phyloP scores from a whole-genome alignment of 1,140 invertebrate genomes.

The Listronotus bonariensis region DNA sequence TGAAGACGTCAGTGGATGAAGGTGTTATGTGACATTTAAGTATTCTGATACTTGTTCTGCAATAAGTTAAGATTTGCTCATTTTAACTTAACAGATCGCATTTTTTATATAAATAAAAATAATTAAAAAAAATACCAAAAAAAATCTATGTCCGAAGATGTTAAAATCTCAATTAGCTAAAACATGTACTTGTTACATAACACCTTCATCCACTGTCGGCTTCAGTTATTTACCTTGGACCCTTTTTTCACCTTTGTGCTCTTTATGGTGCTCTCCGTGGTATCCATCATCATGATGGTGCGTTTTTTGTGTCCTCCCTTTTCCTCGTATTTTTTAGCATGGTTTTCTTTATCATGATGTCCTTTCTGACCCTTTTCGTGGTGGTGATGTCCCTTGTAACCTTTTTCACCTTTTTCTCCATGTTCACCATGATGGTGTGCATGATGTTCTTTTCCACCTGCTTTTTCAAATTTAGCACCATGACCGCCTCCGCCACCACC shows the following conservation, averaged over 20 bases:
- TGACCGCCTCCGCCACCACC: background rate
- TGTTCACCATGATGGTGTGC: constrained; percentile 61
- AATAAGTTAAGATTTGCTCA: too few species aligned
- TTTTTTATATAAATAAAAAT: too few species aligned
- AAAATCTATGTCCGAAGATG: too few species aligned
- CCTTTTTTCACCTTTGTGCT: constrained; percentile 67
- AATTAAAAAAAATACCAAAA: too few species aligned
- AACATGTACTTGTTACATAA: too few species aligned
- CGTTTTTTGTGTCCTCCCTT: constrained; percentile 66
- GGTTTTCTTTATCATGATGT: constrained; percentile 67
- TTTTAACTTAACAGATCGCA: too few species aligned
- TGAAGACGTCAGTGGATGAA: too few species aligned
- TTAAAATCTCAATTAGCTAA: too few species aligned
- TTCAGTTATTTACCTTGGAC: constrained; percentile 31
- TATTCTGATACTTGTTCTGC: too few species aligned
- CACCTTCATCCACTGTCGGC: too few species aligned
- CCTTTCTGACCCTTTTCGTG: constrained; percentile 69
- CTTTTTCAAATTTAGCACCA: constrained; percentile 55
- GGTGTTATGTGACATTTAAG: too few species aligned
- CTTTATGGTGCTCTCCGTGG: constrained; percentile 67
- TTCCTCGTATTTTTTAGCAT: constrained; percentile 65
- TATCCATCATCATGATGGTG: constrained; percentile 70
- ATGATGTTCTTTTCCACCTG: constrained; percentile 59
- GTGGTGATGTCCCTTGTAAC: constrained; percentile 63
- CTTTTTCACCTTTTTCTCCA: constrained; percentile 63